A percentile compares a stretch with the other conserved stretches of the same genome.
Conservation (phyloP, 2,888 invertebrate species). For the Microctonus aethiopoides region DNA sequence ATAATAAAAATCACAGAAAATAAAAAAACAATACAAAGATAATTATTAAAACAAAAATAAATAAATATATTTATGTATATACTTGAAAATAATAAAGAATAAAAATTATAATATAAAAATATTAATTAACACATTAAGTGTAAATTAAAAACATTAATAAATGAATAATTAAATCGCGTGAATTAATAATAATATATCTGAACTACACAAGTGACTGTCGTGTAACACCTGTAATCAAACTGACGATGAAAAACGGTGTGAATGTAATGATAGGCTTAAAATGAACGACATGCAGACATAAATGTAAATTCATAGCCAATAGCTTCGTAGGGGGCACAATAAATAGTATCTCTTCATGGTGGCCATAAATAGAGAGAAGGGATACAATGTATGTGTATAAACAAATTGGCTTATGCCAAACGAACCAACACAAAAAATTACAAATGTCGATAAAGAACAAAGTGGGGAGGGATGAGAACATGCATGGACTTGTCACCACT, state of each 20-base stretch:
- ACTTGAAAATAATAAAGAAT: not conserved
- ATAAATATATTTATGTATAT: not conserved
- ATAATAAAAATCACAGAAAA: not conserved
- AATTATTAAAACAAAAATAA: not conserved
- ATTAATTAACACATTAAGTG: not conserved
- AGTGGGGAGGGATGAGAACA: slow-evolving; percentile 27
- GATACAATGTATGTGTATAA: not conserved
- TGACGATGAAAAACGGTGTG: slow-evolving; percentile 58
- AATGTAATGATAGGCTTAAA: slow-evolving; percentile 55
- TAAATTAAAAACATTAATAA: not conserved
- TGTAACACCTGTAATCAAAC: slow-evolving; percentile 65
- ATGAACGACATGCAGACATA: slow-evolving; percentile 40
- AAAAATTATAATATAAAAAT: not conserved
- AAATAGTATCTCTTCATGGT: slow-evolving; percentile 14
- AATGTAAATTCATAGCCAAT: slow-evolving; percentile 40
- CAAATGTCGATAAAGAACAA: slow-evolving; percentile 9
- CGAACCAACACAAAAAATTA: not conserved
- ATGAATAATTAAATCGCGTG: slow-evolving; percentile 27
- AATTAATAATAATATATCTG: not conserved
- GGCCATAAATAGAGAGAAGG: not conserved
- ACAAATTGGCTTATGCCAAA: not conserved
- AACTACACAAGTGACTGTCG: slow-evolving; percentile 44
- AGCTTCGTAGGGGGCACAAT: slow-evolving; percentile 43
- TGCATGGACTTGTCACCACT: slow-evolving; percentile 35
- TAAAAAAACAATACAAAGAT: no score